phyloP scores from a whole-genome alignment of 1,140 invertebrate species.

The Solenopsis invicta region DNA sequence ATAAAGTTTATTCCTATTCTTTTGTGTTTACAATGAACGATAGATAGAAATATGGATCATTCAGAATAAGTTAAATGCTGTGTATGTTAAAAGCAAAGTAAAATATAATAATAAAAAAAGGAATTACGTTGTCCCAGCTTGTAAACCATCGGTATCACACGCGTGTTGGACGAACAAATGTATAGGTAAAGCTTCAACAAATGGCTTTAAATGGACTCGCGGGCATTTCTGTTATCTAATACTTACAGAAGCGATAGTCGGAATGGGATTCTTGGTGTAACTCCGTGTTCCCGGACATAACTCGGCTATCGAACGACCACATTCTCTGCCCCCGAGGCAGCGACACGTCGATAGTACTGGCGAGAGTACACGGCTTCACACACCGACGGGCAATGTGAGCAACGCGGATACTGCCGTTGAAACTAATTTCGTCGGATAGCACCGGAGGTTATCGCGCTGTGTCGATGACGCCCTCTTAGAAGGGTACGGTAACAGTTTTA shows the following conservation, averaged over 20 bases:
- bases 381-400: neutral
- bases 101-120: neutral
- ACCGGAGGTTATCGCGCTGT: slow-evolving; percentile 61
- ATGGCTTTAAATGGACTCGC: slow-evolving; percentile 31
- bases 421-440: slow-evolving; percentile 71
- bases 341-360: slow-evolving; percentile 65
- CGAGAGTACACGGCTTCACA: slow-evolving; percentile 65
- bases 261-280: slow-evolving; percentile 47
- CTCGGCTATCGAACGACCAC: slow-evolving; percentile 68
- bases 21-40: neutral
- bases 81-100: neutral
- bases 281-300: slow-evolving; percentile 52
- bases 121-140: neutral
- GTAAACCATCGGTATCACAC: neutral
- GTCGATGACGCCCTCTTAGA: slow-evolving; percentile 50
- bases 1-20: slow-evolving; percentile 1
- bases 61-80: slow-evolving; percentile 3
- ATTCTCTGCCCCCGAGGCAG: slow-evolving; percentile 56
- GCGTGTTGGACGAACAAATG: neutral
- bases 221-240: slow-evolving; percentile 53
- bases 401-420: slow-evolving; percentile 48
- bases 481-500: slow-evolving; percentile 72
- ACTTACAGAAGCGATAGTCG: slow-evolving; percentile 29
- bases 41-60: slow-evolving; percentile 9
- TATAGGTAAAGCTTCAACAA: slow-evolving; percentile 3